phyloP scores from a whole-genome alignment of 2,797 vertebrate genomes.

The Chromis chromis region DNA sequence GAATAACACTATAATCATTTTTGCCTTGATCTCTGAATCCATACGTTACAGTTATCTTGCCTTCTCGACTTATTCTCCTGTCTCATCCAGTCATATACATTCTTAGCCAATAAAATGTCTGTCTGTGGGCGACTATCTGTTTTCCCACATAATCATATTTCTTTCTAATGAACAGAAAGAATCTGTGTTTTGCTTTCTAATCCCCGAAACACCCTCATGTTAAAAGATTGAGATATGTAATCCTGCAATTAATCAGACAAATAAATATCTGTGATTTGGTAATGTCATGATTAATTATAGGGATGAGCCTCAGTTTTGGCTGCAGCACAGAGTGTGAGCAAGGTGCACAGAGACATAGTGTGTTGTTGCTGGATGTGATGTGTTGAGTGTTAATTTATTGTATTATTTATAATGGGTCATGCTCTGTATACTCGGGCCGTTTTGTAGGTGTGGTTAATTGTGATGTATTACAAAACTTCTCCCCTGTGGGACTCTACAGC shows the following conservation, averaged over 20 bases:
- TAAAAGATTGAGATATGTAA: conserved; percentile 44
- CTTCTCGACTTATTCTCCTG: conserved; percentile 44
- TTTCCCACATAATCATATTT: conserved; percentile 55
- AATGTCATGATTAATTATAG: conserved; percentile 27
- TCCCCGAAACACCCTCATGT: conserved; percentile 20
- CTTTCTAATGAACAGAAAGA: conserved; percentile 52
- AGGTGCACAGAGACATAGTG: conserved; percentile 14
- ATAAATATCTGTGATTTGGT: conserved; percentile 39
- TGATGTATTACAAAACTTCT: conserved; percentile 30
- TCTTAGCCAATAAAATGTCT: conserved; percentile 47
- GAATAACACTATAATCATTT: conserved; percentile 55
- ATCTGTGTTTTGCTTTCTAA: conserved; percentile 25
- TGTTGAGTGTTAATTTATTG: conserved; percentile 19
- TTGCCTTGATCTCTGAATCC: conserved; percentile 61
- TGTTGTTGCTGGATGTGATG: conserved; percentile 42
- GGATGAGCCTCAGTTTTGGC: conserved; percentile 34
- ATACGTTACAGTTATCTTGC: conserved; percentile 61
- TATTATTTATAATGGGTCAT: conserved; percentile 37
- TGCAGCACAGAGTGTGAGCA: conserved; percentile 22
- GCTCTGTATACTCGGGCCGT: conserved; percentile 27
- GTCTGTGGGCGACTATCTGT: conserved; percentile 27
- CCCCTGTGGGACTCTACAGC: conserved; percentile 7
- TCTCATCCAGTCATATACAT: conserved; percentile 40
- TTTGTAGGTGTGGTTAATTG: conserved; percentile 22
- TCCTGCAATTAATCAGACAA: conserved; percentile 35